Evolutionary conservation across 2,888 invertebrate species (phyloP).

Genomic region (Agrochola circellaris): DNA sequence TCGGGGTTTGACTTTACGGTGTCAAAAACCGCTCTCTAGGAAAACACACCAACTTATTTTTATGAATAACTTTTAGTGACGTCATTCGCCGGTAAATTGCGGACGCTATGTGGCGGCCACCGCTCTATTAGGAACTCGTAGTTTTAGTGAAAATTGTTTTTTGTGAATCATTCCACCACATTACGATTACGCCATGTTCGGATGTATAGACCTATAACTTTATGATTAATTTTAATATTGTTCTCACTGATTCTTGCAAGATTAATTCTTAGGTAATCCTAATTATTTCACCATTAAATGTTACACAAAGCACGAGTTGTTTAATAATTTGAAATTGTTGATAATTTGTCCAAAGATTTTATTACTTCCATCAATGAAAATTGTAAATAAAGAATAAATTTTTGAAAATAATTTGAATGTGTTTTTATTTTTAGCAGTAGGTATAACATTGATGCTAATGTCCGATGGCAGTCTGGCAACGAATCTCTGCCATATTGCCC

Average conservation of each 20-base stretch:
- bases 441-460: not conserved
- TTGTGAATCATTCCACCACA: no score
- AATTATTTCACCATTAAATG: constrained; percentile 12
- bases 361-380: constrained; percentile 56
- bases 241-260: constrained; percentile 30
- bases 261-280: not conserved
- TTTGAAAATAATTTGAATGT: constrained; percentile 47
- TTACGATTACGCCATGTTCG: not conserved
- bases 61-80: not conserved
- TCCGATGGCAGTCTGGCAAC: not conserved
- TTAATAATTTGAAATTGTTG: constrained; percentile 41
- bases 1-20: no score
- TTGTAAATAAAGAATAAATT: constrained; percentile 64
- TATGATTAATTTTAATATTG: not conserved
- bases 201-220: not conserved
- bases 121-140: not conserved
- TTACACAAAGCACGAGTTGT: constrained; percentile 48
- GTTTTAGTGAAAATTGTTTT: not conserved
- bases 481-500: not conserved
- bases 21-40: no score
- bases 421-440: constrained; percentile 20
- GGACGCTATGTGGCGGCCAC: not conserved
- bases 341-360: constrained; percentile 61
- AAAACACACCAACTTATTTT: no score
- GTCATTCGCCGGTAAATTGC: not conserved